phyloP scores from a whole-genome alignment of 2,888 invertebrate species.

The Dicycla oo region DNA sequence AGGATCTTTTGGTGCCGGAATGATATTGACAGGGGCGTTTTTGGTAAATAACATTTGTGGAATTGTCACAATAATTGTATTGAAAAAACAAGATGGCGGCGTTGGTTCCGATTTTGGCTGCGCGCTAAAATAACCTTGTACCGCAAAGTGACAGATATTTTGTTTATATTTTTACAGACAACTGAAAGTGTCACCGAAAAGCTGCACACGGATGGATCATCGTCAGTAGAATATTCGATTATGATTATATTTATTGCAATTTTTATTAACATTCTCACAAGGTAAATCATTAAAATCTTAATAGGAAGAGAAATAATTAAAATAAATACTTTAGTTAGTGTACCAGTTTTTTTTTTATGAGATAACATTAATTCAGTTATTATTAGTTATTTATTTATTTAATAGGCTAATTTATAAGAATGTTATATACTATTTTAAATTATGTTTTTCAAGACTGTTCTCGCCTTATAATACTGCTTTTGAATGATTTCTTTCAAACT shows the following conservation, averaged over 20 bases:
- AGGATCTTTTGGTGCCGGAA: too few species aligned
- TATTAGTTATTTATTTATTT: conserved; percentile 34
- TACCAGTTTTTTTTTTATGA: neutral
- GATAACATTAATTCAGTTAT: neutral
- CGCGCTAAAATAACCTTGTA: too few species aligned
- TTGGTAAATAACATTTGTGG: too few species aligned
- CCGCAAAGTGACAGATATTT: neutral
- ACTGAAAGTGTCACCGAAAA: conserved; percentile 61
- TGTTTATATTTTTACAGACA: conserved; percentile 55
- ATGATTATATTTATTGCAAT: conserved; percentile 22
- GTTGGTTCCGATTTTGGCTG: too few species aligned
- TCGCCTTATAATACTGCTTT: neutral
- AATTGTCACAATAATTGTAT: too few species aligned
- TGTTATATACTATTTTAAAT: conserved; percentile 11
- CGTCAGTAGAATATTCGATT: conserved; percentile 33
- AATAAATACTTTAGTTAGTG: neutral
- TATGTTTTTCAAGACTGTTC: conserved; percentile 1
- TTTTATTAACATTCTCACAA: conserved; percentile 18
- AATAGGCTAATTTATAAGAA: conserved; percentile 12
- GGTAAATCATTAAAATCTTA: conserved; percentile 7
- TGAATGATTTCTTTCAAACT: neutral
- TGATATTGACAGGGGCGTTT: too few species aligned
- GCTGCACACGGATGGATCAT: conserved; percentile 28
- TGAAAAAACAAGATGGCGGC: too few species aligned
- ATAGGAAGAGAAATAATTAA: neutral